Evolutionary conservation across 2,113 vertebrate species (phyloP).

Genomic region (Phalacrocorax carbo): DNA sequence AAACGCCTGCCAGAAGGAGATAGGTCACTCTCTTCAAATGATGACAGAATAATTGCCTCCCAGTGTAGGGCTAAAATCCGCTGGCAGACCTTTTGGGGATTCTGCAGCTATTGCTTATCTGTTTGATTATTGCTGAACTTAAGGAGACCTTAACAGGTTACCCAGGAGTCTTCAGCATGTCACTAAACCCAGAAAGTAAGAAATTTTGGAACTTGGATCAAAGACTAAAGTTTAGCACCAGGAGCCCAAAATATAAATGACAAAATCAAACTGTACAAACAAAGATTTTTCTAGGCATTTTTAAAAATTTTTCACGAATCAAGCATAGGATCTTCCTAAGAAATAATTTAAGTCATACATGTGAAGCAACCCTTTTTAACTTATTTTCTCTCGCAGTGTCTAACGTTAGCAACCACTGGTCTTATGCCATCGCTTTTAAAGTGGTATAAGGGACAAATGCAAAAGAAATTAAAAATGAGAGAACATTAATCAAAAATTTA

Average conservation of each 20-base stretch:
- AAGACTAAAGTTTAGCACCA: neutral
- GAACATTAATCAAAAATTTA: neutral
- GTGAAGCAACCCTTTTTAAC: neutral
- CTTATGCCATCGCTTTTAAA: neutral
- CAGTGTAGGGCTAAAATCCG: constrained; percentile 21
- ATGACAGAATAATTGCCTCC: constrained; percentile 63
- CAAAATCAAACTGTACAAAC: neutral
- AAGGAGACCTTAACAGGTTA: neutral
- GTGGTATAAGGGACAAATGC: neutral
- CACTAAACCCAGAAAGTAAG: neutral
- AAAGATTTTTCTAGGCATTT: neutral
- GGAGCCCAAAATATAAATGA: neutral
- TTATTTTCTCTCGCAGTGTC: neutral
- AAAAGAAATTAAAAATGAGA: neutral
- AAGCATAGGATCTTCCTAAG: neutral
- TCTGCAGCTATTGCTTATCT: constrained; percentile 24
- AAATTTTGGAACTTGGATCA: neutral
- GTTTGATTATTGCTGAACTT: constrained; percentile 19
- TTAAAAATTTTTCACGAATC: neutral
- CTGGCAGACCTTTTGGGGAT: constrained; percentile 33
- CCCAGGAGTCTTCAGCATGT: neutral
- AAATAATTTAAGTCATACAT: neutral
- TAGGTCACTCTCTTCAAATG: constrained; percentile 37
- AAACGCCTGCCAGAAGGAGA: constrained; percentile 47
- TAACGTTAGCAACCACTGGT: neutral